Evolutionary conservation across 2,797 vertebrate species (phyloP), one percentile per base, ranked within the genome.

Genomic region (Streptopelia turtur): DNA sequence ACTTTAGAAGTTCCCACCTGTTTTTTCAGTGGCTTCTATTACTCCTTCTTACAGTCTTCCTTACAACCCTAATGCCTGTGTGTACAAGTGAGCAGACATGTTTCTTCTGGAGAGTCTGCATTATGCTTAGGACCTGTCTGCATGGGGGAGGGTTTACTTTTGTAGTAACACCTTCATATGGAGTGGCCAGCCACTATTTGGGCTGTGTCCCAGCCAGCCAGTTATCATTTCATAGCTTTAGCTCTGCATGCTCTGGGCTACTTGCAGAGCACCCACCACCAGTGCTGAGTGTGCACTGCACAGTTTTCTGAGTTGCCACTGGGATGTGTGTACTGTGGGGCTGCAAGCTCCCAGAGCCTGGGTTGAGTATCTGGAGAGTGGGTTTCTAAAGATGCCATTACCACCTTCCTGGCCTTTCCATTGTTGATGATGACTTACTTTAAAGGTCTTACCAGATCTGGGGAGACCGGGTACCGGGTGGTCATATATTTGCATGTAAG

Each of bases 121-220:
- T 80, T 79, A 50, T 63, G 27, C 33, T 77, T 47, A 43, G 71
- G n/a, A 41, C 17, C 69, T 1, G 0, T 43, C 22, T 83, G 12
- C 14, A 3, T 6, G 24, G 9, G 8, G 9, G 2, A 45, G 13
- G 18, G 28, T 76, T 91, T 65, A 14, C 50, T 90, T 68, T n/a
- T 56, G 50, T 30, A 31, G 12, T 47, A 74, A 41, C 27, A 17
- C 33, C 49, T 84, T 39, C 61, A 1, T 14, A 11, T 9, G 55
- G 61, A 80, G 37, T 14, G 43, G 9, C 43, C 85, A 47, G 23
- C 24, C n/a, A 49, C 39, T 45, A 20, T 45, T 20, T 45, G 43
- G 69, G 52, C 52, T 53, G 16, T 0, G 0, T 70, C 33, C 47
- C 31, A 61, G 18, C 20, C 37, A 45, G 18, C 6, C 13, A 47